Conservation (phyloP, 92 coral and sea anemone genomes). For the Zoanthus sansibaricus region DNA sequence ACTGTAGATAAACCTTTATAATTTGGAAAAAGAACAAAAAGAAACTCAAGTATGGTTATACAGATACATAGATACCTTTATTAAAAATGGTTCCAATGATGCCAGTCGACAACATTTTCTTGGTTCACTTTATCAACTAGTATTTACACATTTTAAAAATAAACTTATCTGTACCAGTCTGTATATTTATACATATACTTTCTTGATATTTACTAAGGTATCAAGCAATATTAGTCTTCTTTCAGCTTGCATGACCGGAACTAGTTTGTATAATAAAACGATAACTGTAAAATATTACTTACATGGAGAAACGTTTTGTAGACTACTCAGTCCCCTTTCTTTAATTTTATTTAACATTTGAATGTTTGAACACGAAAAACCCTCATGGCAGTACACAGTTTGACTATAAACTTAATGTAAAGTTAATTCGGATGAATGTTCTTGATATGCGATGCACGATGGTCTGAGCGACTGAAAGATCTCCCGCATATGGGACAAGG, state of each 20-base stretch:
- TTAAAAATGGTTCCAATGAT: neutral
- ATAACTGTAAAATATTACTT: neutral
- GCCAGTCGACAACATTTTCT: neutral
- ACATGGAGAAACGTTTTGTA: neutral
- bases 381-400: neutral
- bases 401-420: neutral
- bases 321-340: neutral
- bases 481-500: slow-evolving; percentile 93
- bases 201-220: neutral
- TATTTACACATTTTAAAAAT: neutral
- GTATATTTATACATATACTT: neutral
- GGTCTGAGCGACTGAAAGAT: slow-evolving; percentile 90
- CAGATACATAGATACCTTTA: neutral
- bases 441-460: slow-evolving; percentile 83
- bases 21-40: neutral
- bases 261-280: neutral
- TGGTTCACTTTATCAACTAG: neutral
- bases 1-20: neutral
- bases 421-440: slow-evolving; percentile 71
- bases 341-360: neutral
- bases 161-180: neutral
- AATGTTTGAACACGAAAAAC: neutral
- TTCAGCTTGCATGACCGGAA: neutral
- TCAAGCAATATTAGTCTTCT: neutral
- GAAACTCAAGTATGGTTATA: neutral